Conservation (phyloP, 1,140 invertebrate species). For the Pentalonia nigronervosa region DNA sequence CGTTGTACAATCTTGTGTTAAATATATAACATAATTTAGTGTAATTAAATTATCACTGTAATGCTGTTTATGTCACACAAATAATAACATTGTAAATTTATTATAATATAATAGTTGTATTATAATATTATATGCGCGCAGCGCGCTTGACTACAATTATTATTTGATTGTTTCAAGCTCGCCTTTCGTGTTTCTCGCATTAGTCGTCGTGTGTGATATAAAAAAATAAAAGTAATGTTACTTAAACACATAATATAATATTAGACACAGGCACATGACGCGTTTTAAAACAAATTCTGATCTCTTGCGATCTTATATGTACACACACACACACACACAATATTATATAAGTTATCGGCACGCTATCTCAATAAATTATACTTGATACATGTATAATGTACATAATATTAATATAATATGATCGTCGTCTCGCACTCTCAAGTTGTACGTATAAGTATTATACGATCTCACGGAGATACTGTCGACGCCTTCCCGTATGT, state of each 20-base stretch:
- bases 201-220: background rate
- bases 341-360: background rate
- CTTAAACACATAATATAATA: background rate
- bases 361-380: background rate
- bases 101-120: background rate
- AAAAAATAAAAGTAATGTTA: background rate
- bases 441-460: background rate
- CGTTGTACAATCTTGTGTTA: background rate
- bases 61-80: background rate
- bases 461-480: background rate
- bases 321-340: background rate
- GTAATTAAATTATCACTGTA: background rate
- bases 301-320: background rate
- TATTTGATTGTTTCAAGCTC: background rate
- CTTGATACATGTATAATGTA: background rate
- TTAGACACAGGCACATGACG: background rate
- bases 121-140: background rate
- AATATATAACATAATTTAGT: background rate
- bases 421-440: background rate
- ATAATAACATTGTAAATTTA: background rate
- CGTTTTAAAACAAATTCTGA: background rate
- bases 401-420: background rate
- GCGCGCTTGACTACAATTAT: background rate
- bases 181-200: background rate
- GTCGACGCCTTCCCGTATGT: background rate